phyloP scores from a whole-genome alignment of 2,113 vertebrate genomes.

The Globicephala melas region DNA sequence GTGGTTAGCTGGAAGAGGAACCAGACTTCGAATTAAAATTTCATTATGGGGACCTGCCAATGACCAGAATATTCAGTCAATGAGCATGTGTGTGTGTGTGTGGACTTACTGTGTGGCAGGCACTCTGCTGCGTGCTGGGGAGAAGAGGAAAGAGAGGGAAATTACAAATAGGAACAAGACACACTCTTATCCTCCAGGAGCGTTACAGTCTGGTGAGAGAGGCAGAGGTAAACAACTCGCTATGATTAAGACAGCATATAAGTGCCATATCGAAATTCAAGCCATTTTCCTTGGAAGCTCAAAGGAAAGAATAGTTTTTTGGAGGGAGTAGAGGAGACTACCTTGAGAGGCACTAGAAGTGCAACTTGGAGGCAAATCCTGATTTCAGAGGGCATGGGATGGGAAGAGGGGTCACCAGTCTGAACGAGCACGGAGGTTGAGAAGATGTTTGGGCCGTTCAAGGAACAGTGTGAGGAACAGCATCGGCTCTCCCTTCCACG shows the following conservation, averaged over 20 bases:
- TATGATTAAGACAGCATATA: background rate
- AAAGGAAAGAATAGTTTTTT: background rate
- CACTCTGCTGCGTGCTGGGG: background rate
- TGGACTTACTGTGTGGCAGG: background rate
- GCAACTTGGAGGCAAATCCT: background rate
- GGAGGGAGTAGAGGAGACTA: background rate
- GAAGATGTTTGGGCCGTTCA: background rate
- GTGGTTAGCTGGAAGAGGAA: slow-evolving; percentile 16
- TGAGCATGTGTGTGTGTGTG: background rate
- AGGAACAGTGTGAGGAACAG: background rate
- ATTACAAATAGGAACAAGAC: background rate
- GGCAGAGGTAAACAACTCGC: background rate
- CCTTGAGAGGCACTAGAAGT: too few species aligned
- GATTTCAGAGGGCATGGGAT: background rate
- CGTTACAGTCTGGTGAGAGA: background rate
- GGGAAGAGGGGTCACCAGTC: background rate
- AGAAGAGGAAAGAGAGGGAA: background rate
- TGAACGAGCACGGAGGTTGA: background rate
- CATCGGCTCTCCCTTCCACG: background rate
- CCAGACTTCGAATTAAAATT: background rate
- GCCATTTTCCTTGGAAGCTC: background rate
- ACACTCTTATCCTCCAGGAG: background rate
- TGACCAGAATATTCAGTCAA: background rate
- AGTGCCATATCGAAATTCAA: background rate
- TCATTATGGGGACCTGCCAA: background rate